Conservation (phyloP, 2,113 vertebrate genomes). For the Astatotilapia flaviijosephi region DNA sequence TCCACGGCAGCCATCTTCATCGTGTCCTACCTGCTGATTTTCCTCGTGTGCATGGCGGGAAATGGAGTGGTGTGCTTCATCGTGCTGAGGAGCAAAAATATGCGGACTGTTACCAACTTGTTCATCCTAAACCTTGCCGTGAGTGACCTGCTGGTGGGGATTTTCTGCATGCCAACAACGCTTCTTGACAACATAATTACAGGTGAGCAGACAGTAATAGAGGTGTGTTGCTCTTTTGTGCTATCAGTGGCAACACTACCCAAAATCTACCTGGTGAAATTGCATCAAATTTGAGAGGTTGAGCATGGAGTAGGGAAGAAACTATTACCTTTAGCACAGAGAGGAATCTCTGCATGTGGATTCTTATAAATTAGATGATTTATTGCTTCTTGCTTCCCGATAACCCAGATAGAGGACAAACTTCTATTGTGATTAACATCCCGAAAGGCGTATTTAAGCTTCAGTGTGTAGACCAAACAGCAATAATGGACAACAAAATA, state of each 20-base stretch:
- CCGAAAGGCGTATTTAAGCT: accelerated
- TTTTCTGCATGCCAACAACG: conserved; percentile 96
- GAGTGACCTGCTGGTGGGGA: conserved; percentile 90
- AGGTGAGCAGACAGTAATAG: conserved; percentile 67
- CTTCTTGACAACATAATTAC: conserved; percentile 92
- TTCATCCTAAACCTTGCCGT: conserved; percentile 92
- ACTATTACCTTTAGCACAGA: background rate
- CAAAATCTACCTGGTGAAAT: background rate
- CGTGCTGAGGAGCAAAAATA: conserved; percentile 80
- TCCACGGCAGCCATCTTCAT: conserved; percentile 83
- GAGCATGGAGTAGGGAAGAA: background rate
- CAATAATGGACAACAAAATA: background rate
- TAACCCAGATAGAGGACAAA: background rate
- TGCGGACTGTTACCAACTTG: conserved; percentile 88
- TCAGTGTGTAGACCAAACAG: background rate
- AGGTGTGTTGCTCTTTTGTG: background rate
- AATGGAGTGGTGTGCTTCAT: conserved; percentile 86
- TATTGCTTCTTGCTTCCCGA: background rate
- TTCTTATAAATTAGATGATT: background rate
- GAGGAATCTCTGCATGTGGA: background rate
- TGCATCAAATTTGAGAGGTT: background rate
- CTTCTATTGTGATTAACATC: accelerated
- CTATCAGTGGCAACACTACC: accelerated
- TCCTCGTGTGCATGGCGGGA: conserved; percentile 88
- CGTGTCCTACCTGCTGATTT: conserved; percentile 87